Base-by-base conservation (phyloP, 2,797 vertebrate genomes). In the Eutrigla gurnardus region DNA sequence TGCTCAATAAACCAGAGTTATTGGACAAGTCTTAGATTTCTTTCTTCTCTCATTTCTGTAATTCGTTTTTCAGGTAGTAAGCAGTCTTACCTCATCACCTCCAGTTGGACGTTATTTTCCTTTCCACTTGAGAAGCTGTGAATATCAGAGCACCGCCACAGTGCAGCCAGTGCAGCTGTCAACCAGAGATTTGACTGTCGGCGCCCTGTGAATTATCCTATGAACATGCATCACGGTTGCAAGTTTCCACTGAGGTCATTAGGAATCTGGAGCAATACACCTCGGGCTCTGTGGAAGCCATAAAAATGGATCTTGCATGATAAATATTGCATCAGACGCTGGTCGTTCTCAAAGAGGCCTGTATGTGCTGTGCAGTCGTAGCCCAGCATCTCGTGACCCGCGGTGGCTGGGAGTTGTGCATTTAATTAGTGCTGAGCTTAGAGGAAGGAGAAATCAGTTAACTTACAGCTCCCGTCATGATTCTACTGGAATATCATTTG, bases 291-390 rank as follows among this genome's bases (percentile, higher is more conserved):
- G 86, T 92, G 76, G 85, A 74, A 83, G 86, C 66, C 73, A 70
- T 49, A 74, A 58, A 90, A 82, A 89, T 80, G 54, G 89, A 84
- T 84, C 81, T 75, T 3, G 25, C 33, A 47, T 85, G 84, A 86
- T 93, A 80, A 90, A 93, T 93, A 88, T 92, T 92, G 82, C 77
- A 89, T 87, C 54, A 78, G 64, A 60, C 58, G n/a, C 59, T 53
- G 65, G 73, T 71, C 65, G 84, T 66, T 76, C 59, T 86, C 68
- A 61, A 77, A 66, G 76, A 86, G 52, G 79, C 61, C 50, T 52
- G 50, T 73, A 66, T 80, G 75, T 64, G 65, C 57, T 46, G 58
- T 54, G 83, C 61, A 64, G 37, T 70, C 12, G 40, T 52, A 76
- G 55, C 36, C 36, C 64, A 68, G 49, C 37, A 60, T 73, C 73